Evolutionary conservation across 1,140 invertebrate species (phyloP).

Genomic region (Platorchestia sp.): DNA sequence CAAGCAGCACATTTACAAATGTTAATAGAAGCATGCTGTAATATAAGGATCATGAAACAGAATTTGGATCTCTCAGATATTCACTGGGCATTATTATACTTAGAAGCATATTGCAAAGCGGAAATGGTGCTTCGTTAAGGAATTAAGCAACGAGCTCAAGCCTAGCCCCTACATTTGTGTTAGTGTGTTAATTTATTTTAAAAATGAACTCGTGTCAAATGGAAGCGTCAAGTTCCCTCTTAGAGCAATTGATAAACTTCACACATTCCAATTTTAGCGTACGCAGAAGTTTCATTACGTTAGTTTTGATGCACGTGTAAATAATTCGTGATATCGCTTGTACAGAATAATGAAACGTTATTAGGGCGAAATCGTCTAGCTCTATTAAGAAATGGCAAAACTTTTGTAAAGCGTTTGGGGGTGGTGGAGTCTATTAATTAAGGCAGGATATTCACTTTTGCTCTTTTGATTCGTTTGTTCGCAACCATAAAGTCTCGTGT

Average conservation of each 20-base stretch:
- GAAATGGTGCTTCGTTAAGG: not conserved
- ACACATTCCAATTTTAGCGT: not conserved
- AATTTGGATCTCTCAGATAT: conserved; percentile 39
- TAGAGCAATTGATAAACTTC: not conserved
- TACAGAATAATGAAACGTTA: not conserved
- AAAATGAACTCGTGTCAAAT: not conserved
- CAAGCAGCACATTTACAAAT: not conserved
- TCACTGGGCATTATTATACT: conserved; percentile 19
- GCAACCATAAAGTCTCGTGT: too few relatives aligned
- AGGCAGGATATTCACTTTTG: too few relatives aligned
- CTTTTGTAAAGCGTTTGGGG: too few relatives aligned
- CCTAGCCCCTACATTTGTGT: not conserved
- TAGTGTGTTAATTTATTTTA: not conserved
- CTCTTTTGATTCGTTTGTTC: too few relatives aligned
- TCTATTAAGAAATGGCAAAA: not conserved
- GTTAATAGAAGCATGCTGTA: not conserved
- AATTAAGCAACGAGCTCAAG: not conserved
- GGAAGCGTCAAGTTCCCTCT: not conserved
- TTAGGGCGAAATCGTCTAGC: not conserved
- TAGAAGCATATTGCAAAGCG: not conserved
- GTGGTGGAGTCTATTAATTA: too few relatives aligned
- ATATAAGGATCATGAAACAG: not conserved
- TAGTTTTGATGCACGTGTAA: not conserved
- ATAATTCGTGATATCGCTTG: not conserved
- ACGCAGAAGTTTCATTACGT: not conserved